A percentile compares a stretch with the other conserved stretches of the same genome.
Evolutionary conservation across 1,140 invertebrate genomes (phyloP).

Genomic region (Stegodyphus mimosarum): DNA sequence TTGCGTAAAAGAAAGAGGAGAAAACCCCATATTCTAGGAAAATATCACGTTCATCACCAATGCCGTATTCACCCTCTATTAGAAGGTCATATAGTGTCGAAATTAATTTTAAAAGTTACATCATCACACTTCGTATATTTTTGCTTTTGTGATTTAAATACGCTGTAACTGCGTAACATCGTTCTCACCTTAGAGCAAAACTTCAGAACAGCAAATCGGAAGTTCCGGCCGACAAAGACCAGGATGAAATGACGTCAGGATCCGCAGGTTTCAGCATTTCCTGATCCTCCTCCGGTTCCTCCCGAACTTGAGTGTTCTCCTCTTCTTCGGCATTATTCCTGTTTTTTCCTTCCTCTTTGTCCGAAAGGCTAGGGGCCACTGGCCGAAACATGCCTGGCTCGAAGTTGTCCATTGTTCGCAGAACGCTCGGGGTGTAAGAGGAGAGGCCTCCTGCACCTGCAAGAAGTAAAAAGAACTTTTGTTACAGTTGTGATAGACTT

Average conservation of each 20-base stretch:
- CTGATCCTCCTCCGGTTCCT: conserved; percentile 62
- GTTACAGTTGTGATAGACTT: background rate
- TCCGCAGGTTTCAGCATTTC: conserved; percentile 74
- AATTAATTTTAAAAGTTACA: too few relatives aligned
- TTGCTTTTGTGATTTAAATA: too few relatives aligned
- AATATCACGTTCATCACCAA: too few relatives aligned
- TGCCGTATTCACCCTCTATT: too few relatives aligned
- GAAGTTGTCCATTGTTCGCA: conserved; percentile 53
- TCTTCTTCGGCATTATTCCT: background rate
- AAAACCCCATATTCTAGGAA: too few relatives aligned
- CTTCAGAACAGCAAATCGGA: conserved; percentile 75
- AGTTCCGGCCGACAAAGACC: conserved; percentile 74
- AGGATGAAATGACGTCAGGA: conserved; percentile 72
- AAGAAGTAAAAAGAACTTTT: background rate
- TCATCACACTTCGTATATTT: too few relatives aligned
- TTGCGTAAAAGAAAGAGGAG: too few relatives aligned
- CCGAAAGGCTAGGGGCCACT: background rate
- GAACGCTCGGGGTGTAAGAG: conserved; percentile 55
- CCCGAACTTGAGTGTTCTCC: conserved; percentile 18
- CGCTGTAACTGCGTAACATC: too few relatives aligned
- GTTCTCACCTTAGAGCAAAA: background rate
- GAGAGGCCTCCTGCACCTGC: conserved; percentile 38
- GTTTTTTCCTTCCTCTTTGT: background rate
- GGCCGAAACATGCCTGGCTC: conserved; percentile 54
- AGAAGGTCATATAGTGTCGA: too few relatives aligned